Base-by-base conservation (phyloP, 2,888 invertebrate genomes). In the Falcaria lacertinaria region DNA sequence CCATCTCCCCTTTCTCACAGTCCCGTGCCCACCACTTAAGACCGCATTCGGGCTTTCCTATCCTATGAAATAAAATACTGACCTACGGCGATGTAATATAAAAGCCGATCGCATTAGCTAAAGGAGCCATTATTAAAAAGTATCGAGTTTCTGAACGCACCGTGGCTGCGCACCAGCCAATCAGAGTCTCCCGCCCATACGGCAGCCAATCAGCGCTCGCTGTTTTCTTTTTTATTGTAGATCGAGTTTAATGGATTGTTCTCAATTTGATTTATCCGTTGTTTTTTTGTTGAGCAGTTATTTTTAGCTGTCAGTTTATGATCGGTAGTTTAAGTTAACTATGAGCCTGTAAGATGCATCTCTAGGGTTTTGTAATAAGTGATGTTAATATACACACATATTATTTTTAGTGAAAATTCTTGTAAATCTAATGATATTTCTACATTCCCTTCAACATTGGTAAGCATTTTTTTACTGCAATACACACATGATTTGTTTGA, bases 71-170 rank as follows among this genome's bases (percentile, higher is more conserved):
- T 87, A 87, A 86, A 87, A 87, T 85, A 86, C 83, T 74, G 75
- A 74, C 74, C 70, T 64, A 74, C 70, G 67, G 64, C 69, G 71
- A 74, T 77, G 76, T 80, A 77, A 81, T 84, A 84, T 82, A 83
- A 80, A 78, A 79, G 78, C 70, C 79, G 84, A 84, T 86, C 88
- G 81, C 85, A 89, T 89, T 88, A 89, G 79, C 83, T 73, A 80
- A 83, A 87, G 83, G 77, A 87, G 82, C 89, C 87, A 88, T 89
- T 88, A 88, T 88, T 88, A 88, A 89, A 89, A 89, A 88, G 87
- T 89, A 89, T 89, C 89, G 74, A 73, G 75, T 89, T 88, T 80
- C 88, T 45, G 77, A 85, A 81, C 85, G 84, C 74, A 74, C 58
- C 70, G 73, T 70, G 71, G 56, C 60, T 59, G 60, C 59, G 57